phyloP scores from a whole-genome alignment of 2,888 invertebrate species.

The Eucriotettix oculatus region DNA sequence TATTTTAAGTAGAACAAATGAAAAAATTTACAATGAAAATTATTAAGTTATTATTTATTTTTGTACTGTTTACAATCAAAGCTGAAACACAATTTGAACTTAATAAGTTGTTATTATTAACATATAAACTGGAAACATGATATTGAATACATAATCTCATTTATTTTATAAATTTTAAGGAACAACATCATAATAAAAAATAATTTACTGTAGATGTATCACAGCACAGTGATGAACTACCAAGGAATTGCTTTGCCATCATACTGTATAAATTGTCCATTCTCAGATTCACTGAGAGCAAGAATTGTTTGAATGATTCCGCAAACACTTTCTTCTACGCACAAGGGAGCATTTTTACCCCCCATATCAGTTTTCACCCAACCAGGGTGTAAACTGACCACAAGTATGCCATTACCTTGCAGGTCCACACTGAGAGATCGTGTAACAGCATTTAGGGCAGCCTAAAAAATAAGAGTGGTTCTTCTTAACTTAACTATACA shows the following conservation, averaged over 20 bases:
- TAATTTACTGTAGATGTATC: no score
- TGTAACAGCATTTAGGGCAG: constrained; percentile 73
- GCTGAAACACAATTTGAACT: no score
- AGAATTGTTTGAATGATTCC: constrained; percentile 48
- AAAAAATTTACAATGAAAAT: no score
- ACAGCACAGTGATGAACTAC: constrained; percentile 27
- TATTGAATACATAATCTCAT: no score
- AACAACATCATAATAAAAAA: no score
- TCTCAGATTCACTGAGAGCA: constrained; percentile 43
- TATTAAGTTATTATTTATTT: no score
- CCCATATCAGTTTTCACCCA: constrained; percentile 89
- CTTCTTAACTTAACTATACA: no score
- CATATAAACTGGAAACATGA: no score
- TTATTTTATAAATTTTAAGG: no score
- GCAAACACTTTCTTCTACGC: constrained; percentile 45
- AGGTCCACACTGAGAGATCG: constrained; percentile 71
- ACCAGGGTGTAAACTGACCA: constrained; percentile 66
- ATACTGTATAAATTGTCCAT: constrained; percentile 62
- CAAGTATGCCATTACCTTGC: constrained; percentile 54
- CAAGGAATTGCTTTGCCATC: constrained; percentile 58
- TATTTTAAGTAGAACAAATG: no score
- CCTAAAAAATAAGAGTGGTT: constrained; percentile 30
- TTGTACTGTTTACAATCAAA: no score
- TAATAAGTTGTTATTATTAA: no score
- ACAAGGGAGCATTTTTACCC: constrained; percentile 59